Conservation (phyloP, 2,888 invertebrate species). For the Lobophora halterata region DNA sequence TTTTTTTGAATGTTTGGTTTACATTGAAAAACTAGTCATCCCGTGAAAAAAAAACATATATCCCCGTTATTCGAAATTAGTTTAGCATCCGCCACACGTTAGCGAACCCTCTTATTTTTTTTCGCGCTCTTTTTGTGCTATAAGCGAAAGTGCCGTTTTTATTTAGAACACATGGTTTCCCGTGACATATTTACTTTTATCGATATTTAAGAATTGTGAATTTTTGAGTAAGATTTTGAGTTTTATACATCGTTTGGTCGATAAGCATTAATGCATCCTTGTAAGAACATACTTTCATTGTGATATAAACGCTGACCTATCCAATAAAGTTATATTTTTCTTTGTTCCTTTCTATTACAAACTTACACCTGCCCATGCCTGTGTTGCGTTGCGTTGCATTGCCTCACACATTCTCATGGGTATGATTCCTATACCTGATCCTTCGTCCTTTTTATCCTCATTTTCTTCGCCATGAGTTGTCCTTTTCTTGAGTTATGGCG, state of each 20-base stretch:
- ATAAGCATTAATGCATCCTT: too few relatives aligned
- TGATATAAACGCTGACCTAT: conserved; percentile 60
- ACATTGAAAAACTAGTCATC: conserved; percentile 17
- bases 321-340: conserved; percentile 55
- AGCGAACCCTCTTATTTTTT: conserved; percentile 40
- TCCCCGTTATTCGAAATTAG: conserved; percentile 51
- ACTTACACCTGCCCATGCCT: conserved; percentile 69
- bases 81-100: conserved; percentile 52
- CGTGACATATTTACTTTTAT: conserved; percentile 18
- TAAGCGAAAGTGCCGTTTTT: conserved; percentile 42
- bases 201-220: too few relatives aligned
- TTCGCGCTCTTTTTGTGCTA: conserved; percentile 34
- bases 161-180: conserved; percentile 27
- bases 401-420: conserved; percentile 68
- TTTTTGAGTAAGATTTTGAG: too few relatives aligned
- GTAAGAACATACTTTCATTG: conserved; percentile 28
- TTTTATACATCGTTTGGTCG: too few relatives aligned
- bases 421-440: conserved; percentile 66
- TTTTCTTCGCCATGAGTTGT: conserved; percentile 37
- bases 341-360: conserved; percentile 62
- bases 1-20: conserved; percentile 2
- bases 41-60: conserved; percentile 39
- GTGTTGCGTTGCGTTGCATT: conserved; percentile 69
- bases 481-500: conserved; percentile 50
- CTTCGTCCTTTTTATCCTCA: conserved; percentile 51